Conservation (phyloP, 2,888 invertebrate genomes). For the Alloplasta piceator region DNA sequence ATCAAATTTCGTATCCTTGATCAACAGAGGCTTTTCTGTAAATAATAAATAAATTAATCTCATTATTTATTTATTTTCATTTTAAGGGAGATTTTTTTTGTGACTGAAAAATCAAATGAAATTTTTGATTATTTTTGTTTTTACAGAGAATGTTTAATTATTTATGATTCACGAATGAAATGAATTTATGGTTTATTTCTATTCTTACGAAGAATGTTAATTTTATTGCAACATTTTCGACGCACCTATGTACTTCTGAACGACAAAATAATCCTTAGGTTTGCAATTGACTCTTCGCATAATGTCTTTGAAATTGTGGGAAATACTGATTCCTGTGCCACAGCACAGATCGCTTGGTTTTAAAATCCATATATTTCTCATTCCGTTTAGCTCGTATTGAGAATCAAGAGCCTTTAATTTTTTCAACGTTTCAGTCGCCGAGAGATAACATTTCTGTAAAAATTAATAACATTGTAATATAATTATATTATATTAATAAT, state of each 20-base stretch:
- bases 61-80: neutral
- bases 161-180: too few relatives aligned
- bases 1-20: constrained; percentile 95
- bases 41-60: constrained; percentile 48
- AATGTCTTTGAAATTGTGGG: constrained; percentile 90
- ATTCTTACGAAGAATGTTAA: too few relatives aligned
- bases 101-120: too few relatives aligned
- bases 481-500: too few relatives aligned
- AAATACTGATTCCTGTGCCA: constrained; percentile 93
- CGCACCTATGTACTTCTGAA: constrained; percentile 96
- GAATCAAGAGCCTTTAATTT: constrained; percentile 75
- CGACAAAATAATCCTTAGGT: constrained; percentile 88
- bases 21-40: constrained; percentile 91
- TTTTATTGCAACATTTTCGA: constrained; percentile 49
- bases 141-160: too few relatives aligned
- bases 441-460: constrained; percentile 65
- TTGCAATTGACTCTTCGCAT: constrained; percentile 86
- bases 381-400: constrained; percentile 87
- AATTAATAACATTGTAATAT: neutral
- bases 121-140: too few relatives aligned
- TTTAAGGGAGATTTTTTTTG: too few relatives aligned
- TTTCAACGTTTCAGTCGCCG: constrained; percentile 64
- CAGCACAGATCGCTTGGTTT: constrained; percentile 93
- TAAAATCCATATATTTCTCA: constrained; percentile 94
- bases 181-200: too few relatives aligned